Evolutionary conservation across 2,797 vertebrate genomes (phyloP).

Genomic region (Macrochelys suwanniensis): DNA sequence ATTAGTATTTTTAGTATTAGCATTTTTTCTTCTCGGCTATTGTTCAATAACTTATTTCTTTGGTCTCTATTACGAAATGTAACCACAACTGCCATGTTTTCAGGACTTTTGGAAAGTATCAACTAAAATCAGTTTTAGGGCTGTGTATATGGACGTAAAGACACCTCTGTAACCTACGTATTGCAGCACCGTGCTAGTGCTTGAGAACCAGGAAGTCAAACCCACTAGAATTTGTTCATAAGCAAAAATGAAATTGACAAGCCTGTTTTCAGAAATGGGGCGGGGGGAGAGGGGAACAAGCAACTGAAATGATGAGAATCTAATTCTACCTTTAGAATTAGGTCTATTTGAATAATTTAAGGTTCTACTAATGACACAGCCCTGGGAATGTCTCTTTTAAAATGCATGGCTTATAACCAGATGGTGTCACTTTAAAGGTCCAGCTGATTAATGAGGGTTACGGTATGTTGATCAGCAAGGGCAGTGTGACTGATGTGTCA

Average conservation of each 20-base stretch:
- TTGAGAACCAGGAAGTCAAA: background rate
- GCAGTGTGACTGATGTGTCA: background rate
- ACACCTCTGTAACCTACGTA: rapidly evolving
- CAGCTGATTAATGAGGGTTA: rapidly evolving
- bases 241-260: background rate
- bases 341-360: background rate
- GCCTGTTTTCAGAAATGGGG: background rate
- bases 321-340: background rate
- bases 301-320: background rate
- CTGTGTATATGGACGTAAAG: background rate
- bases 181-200: background rate
- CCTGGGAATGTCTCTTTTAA: background rate
- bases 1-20: no score
- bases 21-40: background rate
- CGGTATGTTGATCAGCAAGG: background rate
- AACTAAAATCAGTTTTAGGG: background rate
- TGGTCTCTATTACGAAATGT: background rate
- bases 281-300: background rate
- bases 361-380: no score
- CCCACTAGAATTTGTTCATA: background rate
- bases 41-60: constrained; percentile 35
- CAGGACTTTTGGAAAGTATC: constrained; percentile 1
- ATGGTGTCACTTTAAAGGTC: background rate
- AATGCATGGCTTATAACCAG: background rate
- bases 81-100: constrained; percentile 17